phyloP scores from a whole-genome alignment of 2,113 vertebrate species.

The Paedocypris sp. region DNA sequence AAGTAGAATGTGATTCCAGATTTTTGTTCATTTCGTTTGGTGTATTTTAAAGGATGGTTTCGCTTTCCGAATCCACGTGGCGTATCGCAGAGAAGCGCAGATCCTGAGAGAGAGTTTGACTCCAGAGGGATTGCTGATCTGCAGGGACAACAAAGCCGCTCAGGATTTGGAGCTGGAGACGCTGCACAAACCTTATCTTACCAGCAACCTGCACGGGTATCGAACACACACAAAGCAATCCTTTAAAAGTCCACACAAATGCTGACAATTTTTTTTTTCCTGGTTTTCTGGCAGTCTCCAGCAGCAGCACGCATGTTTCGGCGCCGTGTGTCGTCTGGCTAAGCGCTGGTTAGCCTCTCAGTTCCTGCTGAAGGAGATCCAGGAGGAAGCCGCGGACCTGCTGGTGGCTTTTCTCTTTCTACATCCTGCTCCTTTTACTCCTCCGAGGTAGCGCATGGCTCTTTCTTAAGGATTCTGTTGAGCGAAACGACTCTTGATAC shows the following conservation, averaged over 20 bases:
- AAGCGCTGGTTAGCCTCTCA: slow-evolving; percentile 89
- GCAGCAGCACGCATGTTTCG: slow-evolving; percentile 79
- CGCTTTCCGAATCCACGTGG: slow-evolving; percentile 79
- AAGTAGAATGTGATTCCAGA: too few species aligned
- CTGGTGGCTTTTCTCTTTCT: slow-evolving; percentile 81
- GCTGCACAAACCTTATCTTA: slow-evolving; percentile 71
- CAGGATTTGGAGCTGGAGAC: slow-evolving; percentile 73
- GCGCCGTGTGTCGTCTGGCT: slow-evolving; percentile 73
- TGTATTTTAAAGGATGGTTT: slow-evolving; percentile 94
- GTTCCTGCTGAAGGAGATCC: slow-evolving; percentile 67
- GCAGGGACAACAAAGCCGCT: slow-evolving; percentile 76
- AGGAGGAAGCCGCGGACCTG: slow-evolving; percentile 80
- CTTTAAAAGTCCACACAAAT: neutral
- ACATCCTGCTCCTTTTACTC: slow-evolving; percentile 73
- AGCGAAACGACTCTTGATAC: too few species aligned
- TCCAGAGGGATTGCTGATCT: slow-evolving; percentile 72
- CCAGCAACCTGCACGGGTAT: slow-evolving; percentile 86
- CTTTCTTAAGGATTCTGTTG: too few species aligned
- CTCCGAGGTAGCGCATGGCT: slow-evolving; percentile 72
- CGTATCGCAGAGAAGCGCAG: slow-evolving; percentile 84
- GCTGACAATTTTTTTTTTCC: too few species aligned
- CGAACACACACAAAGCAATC: slow-evolving; percentile 48
- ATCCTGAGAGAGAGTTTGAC: slow-evolving; percentile 74
- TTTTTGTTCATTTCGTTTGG: too few species aligned
- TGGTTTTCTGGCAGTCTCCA: slow-evolving; percentile 77